Percentiles rank a stretch among this genome's conserved stretches.
These are phyloP conservation scores for Tetragonisca angustula DNA, from an alignment of 2,888 invertebrate species.

Conservation along the genomic window DNA sequence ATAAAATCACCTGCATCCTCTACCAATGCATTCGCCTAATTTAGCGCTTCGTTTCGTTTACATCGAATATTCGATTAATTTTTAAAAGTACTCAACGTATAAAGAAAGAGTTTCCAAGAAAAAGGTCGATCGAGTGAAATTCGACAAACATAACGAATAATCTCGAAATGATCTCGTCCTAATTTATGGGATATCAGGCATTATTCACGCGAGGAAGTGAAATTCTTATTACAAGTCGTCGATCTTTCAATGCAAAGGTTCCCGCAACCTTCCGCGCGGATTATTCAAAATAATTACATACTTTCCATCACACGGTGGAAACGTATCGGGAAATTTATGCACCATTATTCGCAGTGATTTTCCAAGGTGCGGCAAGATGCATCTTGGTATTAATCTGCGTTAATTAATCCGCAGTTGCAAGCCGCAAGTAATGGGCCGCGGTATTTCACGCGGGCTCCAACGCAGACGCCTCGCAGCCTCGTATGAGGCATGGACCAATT, in stretches of 20 bases:
- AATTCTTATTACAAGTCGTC: not conserved
- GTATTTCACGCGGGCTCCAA: slow-evolving; percentile 71
- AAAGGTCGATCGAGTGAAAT: no score
- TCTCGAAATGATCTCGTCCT: no score
- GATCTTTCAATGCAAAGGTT: not conserved
- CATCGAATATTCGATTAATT: no score
- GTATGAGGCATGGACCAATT: slow-evolving; percentile 79
- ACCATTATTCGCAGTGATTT: slow-evolving; percentile 30
- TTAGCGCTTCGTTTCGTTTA: no score
- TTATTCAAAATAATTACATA: not conserved
- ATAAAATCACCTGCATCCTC: no score
- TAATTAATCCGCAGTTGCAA: slow-evolving; percentile 75
- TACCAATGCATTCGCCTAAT: no score
- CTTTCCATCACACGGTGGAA: not conserved
- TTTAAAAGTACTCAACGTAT: no score
- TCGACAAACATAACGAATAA: no score
- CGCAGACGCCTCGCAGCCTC: slow-evolving; percentile 61
- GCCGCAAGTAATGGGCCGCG: slow-evolving; percentile 79
- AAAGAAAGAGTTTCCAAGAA: no score
- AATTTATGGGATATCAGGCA: no score
- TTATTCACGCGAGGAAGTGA: no score
- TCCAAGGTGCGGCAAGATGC: slow-evolving; percentile 42
- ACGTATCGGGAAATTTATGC: slow-evolving; percentile 9
- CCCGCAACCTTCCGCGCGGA: not conserved
- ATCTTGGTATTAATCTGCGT: slow-evolving; percentile 74